These are phyloP conservation scores for Podilymbus podiceps DNA, from an alignment of 2,113 vertebrate species.

Conservation along the genomic window DNA sequence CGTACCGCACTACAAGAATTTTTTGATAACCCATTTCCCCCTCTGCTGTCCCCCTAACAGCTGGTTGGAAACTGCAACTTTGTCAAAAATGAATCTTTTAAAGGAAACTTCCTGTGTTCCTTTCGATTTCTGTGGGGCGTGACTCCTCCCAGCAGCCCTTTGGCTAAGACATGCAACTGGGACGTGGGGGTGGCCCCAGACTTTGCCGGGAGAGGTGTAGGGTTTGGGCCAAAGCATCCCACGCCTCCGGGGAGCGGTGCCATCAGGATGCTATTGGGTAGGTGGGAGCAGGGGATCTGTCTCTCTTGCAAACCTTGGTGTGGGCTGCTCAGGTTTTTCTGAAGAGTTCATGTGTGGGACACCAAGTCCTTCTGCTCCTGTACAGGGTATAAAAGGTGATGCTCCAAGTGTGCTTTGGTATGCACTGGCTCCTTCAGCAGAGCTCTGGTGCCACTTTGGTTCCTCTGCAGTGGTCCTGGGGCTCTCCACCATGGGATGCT, in stretches of 20 bases:
- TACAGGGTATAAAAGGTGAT: neutral
- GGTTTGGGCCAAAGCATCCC: neutral
- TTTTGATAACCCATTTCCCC: neutral
- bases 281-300: neutral
- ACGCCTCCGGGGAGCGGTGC: rapidly evolving
- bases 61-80: neutral
- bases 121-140: neutral
- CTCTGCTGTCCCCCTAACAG: neutral
- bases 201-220: neutral
- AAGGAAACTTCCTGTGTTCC: neutral
- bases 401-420: neutral
- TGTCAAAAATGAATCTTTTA: neutral
- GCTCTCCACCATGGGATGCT: neutral
- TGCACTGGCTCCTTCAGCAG: rapidly evolving
- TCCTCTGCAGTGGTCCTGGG: neutral
- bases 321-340: neutral
- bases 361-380: neutral
- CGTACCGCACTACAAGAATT: conserved; percentile 27
- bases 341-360: neutral
- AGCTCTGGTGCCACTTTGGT: neutral
- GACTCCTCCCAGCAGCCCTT: neutral
- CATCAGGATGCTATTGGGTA: neutral
- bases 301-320: neutral
- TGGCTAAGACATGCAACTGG: neutral
- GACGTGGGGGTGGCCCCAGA: neutral